Conservation (phyloP, 2,113 vertebrate species). For the Calidris pygmaea region DNA sequence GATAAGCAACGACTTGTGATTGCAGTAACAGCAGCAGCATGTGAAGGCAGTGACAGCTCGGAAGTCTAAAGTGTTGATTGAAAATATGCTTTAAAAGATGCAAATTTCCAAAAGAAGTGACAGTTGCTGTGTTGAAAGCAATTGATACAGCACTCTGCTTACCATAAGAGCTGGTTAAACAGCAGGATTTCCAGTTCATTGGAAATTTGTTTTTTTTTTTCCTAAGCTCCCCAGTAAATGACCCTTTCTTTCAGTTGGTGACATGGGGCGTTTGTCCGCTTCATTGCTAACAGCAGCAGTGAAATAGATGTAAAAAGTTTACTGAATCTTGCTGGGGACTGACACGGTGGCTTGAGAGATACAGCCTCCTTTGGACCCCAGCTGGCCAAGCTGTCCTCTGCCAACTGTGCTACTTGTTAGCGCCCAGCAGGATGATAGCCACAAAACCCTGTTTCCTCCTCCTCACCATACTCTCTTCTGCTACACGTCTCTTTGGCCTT, state of each 20-base stretch:
- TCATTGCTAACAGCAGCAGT: background rate
- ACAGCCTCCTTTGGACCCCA: fast-evolving
- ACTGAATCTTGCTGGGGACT: background rate
- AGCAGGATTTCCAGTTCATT: background rate
- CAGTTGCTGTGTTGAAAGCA: background rate
- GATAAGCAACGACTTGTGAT: background rate
- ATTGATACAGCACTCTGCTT: background rate
- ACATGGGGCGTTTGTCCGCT: background rate
- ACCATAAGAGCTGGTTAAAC: background rate
- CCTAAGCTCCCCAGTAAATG: background rate
- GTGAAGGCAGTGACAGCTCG: background rate
- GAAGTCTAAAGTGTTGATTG: background rate
- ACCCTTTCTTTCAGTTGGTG: background rate
- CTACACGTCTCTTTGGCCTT: background rate
- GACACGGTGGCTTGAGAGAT: background rate
- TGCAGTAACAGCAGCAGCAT: background rate
- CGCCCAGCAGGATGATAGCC: background rate
- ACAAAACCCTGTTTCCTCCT: background rate
- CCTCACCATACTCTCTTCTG: background rate
- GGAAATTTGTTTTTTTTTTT: background rate
- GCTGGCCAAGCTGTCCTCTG: fast-evolving
- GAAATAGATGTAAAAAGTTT: background rate
- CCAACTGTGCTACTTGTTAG: background rate
- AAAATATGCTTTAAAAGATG: constrained; percentile 11
- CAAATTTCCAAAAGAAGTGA: constrained; percentile 9